Conservation (phyloP, 2,797 vertebrate genomes). For the Poecilia picta region DNA sequence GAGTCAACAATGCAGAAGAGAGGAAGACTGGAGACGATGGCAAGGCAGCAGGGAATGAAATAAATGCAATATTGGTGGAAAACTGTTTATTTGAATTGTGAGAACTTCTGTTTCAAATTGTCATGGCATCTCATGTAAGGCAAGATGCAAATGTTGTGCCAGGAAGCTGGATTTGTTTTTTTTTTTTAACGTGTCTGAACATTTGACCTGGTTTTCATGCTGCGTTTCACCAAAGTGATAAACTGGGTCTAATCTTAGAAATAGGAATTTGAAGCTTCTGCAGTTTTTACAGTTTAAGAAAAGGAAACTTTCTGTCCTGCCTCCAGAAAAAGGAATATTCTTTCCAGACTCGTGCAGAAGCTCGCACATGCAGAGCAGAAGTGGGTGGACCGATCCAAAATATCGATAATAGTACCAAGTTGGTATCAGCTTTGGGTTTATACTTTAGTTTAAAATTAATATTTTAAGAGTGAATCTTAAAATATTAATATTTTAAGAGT, state of each 20-base stretch:
- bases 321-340: not conserved
- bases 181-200: conserved; percentile 14
- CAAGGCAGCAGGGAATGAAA: conserved; percentile 55
- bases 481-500: too few relatives aligned
- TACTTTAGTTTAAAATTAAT: too few relatives aligned
- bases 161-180: conserved; percentile 16
- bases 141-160: conserved; percentile 8
- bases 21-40: conserved; percentile 59
- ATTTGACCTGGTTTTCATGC: conserved; percentile 22
- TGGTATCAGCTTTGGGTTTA: too few relatives aligned
- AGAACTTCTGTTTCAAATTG: conserved; percentile 48
- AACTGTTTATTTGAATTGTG: conserved; percentile 47
- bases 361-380: too few relatives aligned
- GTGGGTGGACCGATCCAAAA: too few relatives aligned
- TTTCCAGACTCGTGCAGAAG: not conserved
- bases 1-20: conserved; percentile 64
- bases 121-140: conserved; percentile 23
- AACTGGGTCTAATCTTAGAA: conserved; percentile 23
- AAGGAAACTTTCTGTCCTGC: not conserved
- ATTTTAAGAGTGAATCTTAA: too few relatives aligned
- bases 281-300: conserved; percentile 27
- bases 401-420: too few relatives aligned
- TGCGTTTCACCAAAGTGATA: conserved; percentile 27
- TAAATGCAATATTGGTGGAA: conserved; percentile 59
- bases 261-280: conserved; percentile 23